These are phyloP conservation scores for Sceloporus tristichus DNA, from an alignment of 2,113 vertebrate species.

Conservation along the genomic window DNA sequence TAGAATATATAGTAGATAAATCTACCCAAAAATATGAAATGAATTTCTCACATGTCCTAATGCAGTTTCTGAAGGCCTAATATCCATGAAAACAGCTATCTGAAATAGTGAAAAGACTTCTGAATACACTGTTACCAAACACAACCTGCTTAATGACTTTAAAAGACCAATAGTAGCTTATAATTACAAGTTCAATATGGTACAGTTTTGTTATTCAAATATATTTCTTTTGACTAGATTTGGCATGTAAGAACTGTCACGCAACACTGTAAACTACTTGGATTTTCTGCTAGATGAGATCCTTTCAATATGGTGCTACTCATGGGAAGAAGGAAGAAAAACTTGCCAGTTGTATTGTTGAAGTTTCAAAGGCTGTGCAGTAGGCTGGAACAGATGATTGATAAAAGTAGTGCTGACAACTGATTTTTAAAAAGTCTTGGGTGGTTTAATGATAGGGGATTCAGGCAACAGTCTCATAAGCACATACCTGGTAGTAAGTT, in stretches of 20 bases:
- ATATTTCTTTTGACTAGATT: neutral
- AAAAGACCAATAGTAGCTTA: neutral
- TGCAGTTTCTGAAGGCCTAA: neutral
- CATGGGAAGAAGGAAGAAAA: neutral
- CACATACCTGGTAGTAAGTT: neutral
- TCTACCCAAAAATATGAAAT: neutral
- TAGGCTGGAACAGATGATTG: neutral
- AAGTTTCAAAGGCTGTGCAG: neutral
- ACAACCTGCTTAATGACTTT: neutral
- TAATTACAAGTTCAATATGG: neutral
- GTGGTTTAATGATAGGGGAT: neutral
- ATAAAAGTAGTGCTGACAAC: neutral
- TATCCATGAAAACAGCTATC: neutral
- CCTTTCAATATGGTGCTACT: neutral
- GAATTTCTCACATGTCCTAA: neutral
- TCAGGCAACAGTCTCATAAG: neutral
- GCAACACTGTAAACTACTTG: neutral
- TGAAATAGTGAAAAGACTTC: neutral
- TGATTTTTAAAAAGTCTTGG: neutral
- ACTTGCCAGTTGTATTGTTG: neutral
- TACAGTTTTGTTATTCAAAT: neutral
- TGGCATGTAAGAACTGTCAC: neutral
- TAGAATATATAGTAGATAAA: neutral
- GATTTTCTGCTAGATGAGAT: neutral
- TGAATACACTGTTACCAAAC: neutral